phyloP scores from a whole-genome alignment of 2,888 invertebrate species.

The Ceramica pisi region DNA sequence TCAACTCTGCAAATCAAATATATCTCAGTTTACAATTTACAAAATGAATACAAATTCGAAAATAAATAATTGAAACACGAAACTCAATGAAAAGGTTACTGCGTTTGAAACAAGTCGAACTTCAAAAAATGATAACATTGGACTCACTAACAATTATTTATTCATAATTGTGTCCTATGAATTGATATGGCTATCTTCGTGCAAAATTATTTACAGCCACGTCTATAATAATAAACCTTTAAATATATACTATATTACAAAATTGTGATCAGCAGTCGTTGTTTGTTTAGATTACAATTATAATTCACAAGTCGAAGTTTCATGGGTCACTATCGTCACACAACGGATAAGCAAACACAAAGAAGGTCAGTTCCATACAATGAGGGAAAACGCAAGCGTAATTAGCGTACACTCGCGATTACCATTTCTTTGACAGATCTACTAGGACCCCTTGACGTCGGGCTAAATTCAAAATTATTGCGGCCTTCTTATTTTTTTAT shows the following conservation, averaged over 20 bases:
- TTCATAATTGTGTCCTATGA: constrained; percentile 70
- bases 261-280: constrained; percentile 72
- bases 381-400: neutral
- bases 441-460: neutral
- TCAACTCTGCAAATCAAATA: constrained; percentile 41
- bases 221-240: constrained; percentile 60
- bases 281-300: constrained; percentile 68
- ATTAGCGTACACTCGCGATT: neutral
- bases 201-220: constrained; percentile 84
- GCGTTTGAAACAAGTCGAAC: constrained; percentile 27
- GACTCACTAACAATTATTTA: constrained; percentile 55
- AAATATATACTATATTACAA: constrained; percentile 65
- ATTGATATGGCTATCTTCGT: constrained; percentile 83
- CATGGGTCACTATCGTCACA: constrained; percentile 36
- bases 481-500: neutral
- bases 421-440: neutral
- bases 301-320: constrained; percentile 63
- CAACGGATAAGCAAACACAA: neutral
- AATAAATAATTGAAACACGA: constrained; percentile 38
- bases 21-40: constrained; percentile 30
- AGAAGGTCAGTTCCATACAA: neutral
- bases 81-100: constrained; percentile 23
- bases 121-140: constrained; percentile 27
- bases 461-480: neutral
- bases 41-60: constrained; percentile 34